Percentiles rank a stretch among this genome's conserved stretches.
phyloP scores from a whole-genome alignment of 2,888 invertebrate species.

The Cyrtodaria siliqua region DNA sequence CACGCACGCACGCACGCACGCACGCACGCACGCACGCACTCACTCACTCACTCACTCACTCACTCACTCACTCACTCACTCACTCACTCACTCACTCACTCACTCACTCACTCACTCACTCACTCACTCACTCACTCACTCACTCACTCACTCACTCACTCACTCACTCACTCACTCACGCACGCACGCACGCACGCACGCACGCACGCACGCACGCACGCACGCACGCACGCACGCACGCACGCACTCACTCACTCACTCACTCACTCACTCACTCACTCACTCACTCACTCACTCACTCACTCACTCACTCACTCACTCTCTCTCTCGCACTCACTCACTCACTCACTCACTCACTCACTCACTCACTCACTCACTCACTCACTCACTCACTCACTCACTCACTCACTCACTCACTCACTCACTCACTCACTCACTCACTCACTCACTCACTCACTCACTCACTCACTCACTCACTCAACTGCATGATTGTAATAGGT shows the following conservation, averaged over 20 bases:
- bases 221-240: conserved; percentile 16
- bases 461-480: conserved; percentile 14
- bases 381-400: conserved; percentile 31
- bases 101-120: too few relatives aligned
- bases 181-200: too few relatives aligned
- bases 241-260: too few relatives aligned
- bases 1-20: neutral
- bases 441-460: conserved; percentile 27
- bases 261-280: conserved; percentile 13
- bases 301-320: conserved; percentile 30
- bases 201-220: conserved; percentile 15
- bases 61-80: conserved; percentile 2
- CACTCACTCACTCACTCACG: too few relatives aligned
- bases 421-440: conserved; percentile 31
- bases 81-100: conserved; percentile 19
- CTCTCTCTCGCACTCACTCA: conserved; percentile 24
- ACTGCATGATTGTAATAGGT: too few relatives aligned
- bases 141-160: too few relatives aligned
- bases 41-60: too few relatives aligned
- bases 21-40: conserved; percentile 7
- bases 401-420: conserved; percentile 31
- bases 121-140: too few relatives aligned
- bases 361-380: conserved; percentile 29
- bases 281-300: conserved; percentile 25
- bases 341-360: conserved; percentile 25